Base-by-base conservation (phyloP, 2,888 invertebrate species). In the Drosophila tripunctata region DNA sequence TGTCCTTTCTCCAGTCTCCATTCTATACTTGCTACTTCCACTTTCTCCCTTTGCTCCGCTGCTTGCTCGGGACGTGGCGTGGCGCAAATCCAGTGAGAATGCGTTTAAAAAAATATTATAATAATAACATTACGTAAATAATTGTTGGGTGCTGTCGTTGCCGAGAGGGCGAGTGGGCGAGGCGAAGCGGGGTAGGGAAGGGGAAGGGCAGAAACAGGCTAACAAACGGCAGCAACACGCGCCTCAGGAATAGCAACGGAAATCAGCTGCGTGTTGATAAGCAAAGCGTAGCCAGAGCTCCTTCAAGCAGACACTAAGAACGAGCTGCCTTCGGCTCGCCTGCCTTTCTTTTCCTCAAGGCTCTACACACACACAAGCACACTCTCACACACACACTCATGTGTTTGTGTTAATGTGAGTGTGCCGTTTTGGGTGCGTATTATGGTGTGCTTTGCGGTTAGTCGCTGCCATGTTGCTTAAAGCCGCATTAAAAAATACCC, bases 41-140 rank as follows among this genome's bases (percentile, higher is more conserved):
- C 14, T 4, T 21, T 27, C 50, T 12, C 6, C 27, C 7, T 10
- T 27, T 8, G 10, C 10, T 27, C 5, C 10, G 5, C 43, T 36
- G 24, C 12, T 15, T 6, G 19, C 54, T 33, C 44, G 38, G 45
- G 41, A 44, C 55, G 33, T 50, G 60, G 58, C 54, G 27, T 56
- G 45, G 36, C 74, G 78, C 76, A 78, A 85, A 85, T 76, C 81
- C 78, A 88, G 82, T 82, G 87, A 87, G 87, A 87, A 83, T 83
- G 80, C 77, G 84, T 82, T 80, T 88, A 87, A 88, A 81, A 88
- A 88, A 87, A 87, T 83, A 83, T 83, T 83, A 87, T 83, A 83
- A 89, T 88, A 88, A 89, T 88, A 89, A 85, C 85, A 89, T 88
- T 87, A 84, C 77, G 88, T 87, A 89, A 88, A 80, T 89, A 85